Percentiles rank a stretch among this genome's conserved stretches.
Conservation (phyloP, 2,797 vertebrate genomes). For the Coilia nasus region DNA sequence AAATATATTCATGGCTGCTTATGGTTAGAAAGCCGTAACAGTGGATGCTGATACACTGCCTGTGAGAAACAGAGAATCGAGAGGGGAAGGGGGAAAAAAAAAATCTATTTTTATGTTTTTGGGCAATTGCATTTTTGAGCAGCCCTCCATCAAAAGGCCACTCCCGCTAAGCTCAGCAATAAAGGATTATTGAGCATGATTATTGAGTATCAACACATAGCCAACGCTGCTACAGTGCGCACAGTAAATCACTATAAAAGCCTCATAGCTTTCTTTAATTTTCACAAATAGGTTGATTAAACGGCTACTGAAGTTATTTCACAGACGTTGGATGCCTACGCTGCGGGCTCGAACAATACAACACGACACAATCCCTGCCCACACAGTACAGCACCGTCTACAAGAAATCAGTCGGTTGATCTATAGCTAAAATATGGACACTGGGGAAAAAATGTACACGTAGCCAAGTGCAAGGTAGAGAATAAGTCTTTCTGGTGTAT, state of each 20-base stretch:
- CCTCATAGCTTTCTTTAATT: conserved; percentile 56
- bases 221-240: conserved; percentile 19
- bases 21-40: neutral
- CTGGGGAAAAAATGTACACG: no score
- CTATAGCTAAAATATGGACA: neutral
- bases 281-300: conserved; percentile 28
- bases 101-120: conserved; percentile 53
- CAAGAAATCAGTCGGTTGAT: conserved; percentile 11
- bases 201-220: conserved; percentile 39
- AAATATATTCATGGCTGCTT: neutral
- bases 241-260: conserved; percentile 41
- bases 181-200: conserved; percentile 40
- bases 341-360: neutral
- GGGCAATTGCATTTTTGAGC: conserved; percentile 42
- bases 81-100: neutral
- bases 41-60: neutral
- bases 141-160: conserved; percentile 34
- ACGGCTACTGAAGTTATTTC: neutral
- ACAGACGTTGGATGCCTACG: neutral
- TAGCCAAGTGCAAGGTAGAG: neutral
- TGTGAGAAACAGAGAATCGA: neutral
- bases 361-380: neutral
- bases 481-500: conserved; percentile 32
- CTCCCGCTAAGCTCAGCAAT: conserved; percentile 30
- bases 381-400: neutral